These are phyloP conservation scores for Nerophis lumbriciformis DNA, from an alignment of 2,113 vertebrate genomes.

Conservation along the genomic window DNA sequence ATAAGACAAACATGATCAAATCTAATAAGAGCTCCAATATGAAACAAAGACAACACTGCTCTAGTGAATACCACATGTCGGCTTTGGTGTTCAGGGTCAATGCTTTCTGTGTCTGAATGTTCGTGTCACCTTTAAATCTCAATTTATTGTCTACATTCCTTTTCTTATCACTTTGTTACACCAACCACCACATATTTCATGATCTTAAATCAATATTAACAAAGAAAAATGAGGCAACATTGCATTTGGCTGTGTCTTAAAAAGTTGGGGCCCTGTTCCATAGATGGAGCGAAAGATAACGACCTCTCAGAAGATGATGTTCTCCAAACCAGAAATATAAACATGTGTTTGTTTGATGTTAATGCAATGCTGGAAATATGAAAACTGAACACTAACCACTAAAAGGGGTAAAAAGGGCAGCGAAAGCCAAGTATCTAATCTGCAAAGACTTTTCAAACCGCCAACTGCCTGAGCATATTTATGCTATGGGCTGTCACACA, in stretches of 20 bases:
- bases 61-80: slow-evolving; percentile 70
- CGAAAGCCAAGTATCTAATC: slow-evolving; percentile 50
- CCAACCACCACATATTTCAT: slow-evolving; percentile 3
- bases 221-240: slow-evolving; percentile 3
- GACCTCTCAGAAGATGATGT: slow-evolving; percentile 46
- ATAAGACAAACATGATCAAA: slow-evolving; percentile 72
- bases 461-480: slow-evolving; percentile 44
- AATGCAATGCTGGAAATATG: slow-evolving; percentile 33
- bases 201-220: background rate
- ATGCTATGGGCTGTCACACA: slow-evolving; percentile 24
- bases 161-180: slow-evolving; percentile 20
- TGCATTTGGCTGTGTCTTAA: slow-evolving; percentile 31
- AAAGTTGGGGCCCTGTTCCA: slow-evolving; percentile 16
- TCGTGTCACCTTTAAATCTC: slow-evolving; percentile 33
- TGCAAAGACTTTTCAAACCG: slow-evolving; percentile 42
- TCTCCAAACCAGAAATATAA: slow-evolving; percentile 61
- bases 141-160: slow-evolving; percentile 20
- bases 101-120: slow-evolving; percentile 25
- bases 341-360: slow-evolving; percentile 66
- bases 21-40: slow-evolving; percentile 58
- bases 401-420: slow-evolving; percentile 45
- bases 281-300: slow-evolving; percentile 62
- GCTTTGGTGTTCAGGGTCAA: slow-evolving; percentile 47
- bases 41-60: slow-evolving; percentile 65
- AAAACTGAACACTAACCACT: slow-evolving; percentile 54